A percentile compares a stretch with the other conserved stretches of the same genome.
Evolutionary conservation across 2,113 vertebrate genomes (phyloP).

Genomic region (Pseudorectes ferrugineus): DNA sequence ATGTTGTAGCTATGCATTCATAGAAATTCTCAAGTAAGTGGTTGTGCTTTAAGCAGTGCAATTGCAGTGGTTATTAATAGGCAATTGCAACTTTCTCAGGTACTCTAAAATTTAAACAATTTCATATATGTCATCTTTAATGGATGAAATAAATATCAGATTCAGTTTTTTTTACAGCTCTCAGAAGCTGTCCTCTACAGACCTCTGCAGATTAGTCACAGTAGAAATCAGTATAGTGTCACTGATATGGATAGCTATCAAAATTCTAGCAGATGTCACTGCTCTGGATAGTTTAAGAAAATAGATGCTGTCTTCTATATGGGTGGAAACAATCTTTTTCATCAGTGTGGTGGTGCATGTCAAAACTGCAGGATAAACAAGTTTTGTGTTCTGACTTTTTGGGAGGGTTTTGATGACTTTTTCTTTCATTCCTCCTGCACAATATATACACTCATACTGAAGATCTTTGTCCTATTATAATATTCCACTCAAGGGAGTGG

Average conservation of each 20-base stretch:
- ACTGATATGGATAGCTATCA: neutral
- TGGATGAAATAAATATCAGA: neutral
- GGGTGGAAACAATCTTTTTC: neutral
- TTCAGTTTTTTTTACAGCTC: neutral
- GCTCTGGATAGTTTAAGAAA: neutral
- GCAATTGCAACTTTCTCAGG: neutral
- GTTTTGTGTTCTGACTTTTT: neutral
- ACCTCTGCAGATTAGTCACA: neutral
- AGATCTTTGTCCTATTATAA: neutral
- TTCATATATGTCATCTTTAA: neutral
- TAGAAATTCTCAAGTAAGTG: neutral
- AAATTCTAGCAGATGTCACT: neutral
- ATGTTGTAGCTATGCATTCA: neutral
- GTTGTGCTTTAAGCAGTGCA: neutral
- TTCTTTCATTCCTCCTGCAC: neutral
- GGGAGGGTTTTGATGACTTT: rapidly evolving
- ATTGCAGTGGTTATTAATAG: neutral
- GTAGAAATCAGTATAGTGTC: neutral
- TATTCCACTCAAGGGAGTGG: neutral
- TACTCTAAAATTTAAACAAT: neutral
- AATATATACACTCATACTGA: neutral
- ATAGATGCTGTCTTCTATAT: neutral
- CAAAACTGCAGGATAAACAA: neutral
- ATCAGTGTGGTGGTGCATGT: neutral
- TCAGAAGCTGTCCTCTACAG: neutral